Evolutionary conservation across 1,140 invertebrate species (phyloP).

Genomic region (Gryon sp.): DNA sequence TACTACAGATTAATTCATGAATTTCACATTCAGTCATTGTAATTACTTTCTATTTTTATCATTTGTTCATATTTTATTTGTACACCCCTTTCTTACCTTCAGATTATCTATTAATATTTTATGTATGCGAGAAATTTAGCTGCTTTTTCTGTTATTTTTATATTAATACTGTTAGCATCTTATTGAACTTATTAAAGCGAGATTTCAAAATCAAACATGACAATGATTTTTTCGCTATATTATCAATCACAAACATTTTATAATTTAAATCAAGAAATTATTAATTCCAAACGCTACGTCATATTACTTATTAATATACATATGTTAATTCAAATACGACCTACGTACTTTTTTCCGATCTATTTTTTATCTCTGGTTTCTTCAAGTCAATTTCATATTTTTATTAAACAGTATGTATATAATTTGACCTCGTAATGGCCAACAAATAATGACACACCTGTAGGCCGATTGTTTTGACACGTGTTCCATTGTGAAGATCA

Average conservation of each 20-base stretch:
- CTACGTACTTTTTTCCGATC: conserved; percentile 38
- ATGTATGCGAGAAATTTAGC: no score
- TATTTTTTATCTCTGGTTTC: conserved; percentile 33
- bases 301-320: conserved; percentile 12
- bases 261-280: conserved; percentile 35
- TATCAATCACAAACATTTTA: conserved; percentile 27
- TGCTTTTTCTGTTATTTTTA: no score
- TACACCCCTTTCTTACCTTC: no score
- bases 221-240: conserved; percentile 3
- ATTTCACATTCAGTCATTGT: no score
- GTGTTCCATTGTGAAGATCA: conserved; percentile 72
- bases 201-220: conserved; percentile 28
- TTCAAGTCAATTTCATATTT: conserved; percentile 34
- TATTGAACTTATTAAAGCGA: no score
- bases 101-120: no score
- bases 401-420: conserved; percentile 56
- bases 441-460: conserved; percentile 72
- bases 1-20: no score
- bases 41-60: no score
- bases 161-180: no score
- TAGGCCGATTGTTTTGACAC: conserved; percentile 78
- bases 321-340: conserved; percentile 24
- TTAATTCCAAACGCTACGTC: conserved; percentile 40
- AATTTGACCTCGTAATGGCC: conserved; percentile 54
- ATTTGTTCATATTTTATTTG: no score